Base-by-base conservation (phyloP, 2,888 invertebrate species). In the Tridacna crocea region DNA sequence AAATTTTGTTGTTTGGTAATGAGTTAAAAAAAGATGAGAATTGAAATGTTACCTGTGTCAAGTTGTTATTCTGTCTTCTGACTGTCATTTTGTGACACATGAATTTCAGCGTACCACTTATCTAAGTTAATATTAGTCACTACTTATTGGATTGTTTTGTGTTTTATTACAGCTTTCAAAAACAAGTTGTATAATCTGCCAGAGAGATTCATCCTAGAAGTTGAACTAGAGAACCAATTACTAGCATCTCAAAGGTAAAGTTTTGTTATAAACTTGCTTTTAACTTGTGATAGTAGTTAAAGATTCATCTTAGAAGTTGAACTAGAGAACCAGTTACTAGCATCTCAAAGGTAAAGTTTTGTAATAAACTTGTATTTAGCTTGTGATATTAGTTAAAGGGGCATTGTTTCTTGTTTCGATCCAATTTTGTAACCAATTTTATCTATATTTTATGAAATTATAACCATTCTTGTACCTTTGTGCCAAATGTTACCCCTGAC, bases 141-240 rank as follows among this genome's bases (percentile, higher is more conserved):
- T 36, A 36, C 3, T 8, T 36, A 36, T 36, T 36, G 36, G 36
- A 36, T 36, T 36, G 8, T 36, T 4, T 36, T 36, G 1, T n/a
- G 22, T 55, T 75, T 48, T 36, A 46, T 85, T 84, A 36, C 70
- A 88, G 88, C 83, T 65, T 58, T 74, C 65, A 81, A 77, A 22
- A 75, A 84, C 58, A 90, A 92, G 83, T 90, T 89, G 27, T 83
- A 83, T 26, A 92, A 85, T 68, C 90, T 94, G 58, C 91, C 93
- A 47, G 90, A 91, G 19, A 72, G 86, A 51, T 82, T 93, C 24
- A 60, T 92, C 10, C 80, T 82, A 60, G 89, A 91, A 68, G 89
- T 92, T 10, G 75, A 89, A 36, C 74, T 84, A 76, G 92, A 93
- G 80, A 94, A 94, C 88, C 82, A 85, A n/a, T 68, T 89, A 12